Evolutionary conservation across 2,113 vertebrate genomes (phyloP).

Genomic region (Gallinago undulata): DNA sequence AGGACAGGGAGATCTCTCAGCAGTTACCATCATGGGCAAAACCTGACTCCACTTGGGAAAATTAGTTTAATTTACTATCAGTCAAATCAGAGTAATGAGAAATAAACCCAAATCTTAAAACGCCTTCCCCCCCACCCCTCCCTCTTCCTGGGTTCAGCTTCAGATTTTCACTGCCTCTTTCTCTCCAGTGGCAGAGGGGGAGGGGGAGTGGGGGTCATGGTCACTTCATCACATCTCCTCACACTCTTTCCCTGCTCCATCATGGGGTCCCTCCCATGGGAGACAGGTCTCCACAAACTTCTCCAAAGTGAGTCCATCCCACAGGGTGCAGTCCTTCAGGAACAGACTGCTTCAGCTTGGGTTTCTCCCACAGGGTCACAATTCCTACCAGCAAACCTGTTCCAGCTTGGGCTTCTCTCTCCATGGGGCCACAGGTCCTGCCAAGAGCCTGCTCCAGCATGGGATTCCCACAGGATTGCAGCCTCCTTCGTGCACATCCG

Average conservation of each 20-base stretch:
- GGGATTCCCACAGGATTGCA: background rate
- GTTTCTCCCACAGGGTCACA: background rate
- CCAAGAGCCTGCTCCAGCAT: background rate
- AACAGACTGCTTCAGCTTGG: background rate
- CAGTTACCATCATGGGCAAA: background rate
- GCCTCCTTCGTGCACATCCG: background rate
- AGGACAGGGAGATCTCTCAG: background rate
- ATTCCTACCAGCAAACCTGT: background rate
- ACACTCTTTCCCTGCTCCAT: background rate
- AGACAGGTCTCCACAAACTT: background rate
- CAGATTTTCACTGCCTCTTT: background rate
- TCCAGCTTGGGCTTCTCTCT: background rate
- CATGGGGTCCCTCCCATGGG: background rate
- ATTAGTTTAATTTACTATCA: background rate
- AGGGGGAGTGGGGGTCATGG: background rate
- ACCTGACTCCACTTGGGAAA: background rate
- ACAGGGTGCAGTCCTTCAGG: background rate
- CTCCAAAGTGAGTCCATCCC: background rate
- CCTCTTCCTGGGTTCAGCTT: background rate
- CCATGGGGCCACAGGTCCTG: background rate
- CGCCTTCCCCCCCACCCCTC: background rate
- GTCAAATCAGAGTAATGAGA: background rate
- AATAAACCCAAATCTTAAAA: background rate
- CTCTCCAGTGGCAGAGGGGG: background rate
- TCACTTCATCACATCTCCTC: background rate